phyloP scores from a whole-genome alignment of 1,140 invertebrate genomes.

The Uloborus diversus region DNA sequence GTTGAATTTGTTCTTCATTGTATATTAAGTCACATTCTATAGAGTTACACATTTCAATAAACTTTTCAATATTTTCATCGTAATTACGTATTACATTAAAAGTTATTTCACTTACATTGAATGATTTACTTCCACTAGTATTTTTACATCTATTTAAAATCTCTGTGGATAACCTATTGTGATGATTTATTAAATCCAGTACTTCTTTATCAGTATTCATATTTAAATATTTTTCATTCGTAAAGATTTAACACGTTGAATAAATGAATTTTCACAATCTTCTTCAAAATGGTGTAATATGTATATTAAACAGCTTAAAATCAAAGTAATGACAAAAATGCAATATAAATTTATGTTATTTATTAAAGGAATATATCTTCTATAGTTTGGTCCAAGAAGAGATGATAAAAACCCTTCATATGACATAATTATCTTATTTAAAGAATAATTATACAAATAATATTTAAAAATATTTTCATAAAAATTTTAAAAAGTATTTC shows the following conservation, averaged over 20 bases:
- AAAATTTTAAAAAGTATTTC: too few species aligned
- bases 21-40: slow-evolving; percentile 20
- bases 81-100: slow-evolving; percentile 6
- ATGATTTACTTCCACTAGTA: too few species aligned
- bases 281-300: slow-evolving; percentile 9
- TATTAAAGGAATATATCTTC: background rate
- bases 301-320: slow-evolving; percentile 9
- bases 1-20: background rate
- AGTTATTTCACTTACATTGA: slow-evolving; percentile 1
- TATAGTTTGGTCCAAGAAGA: slow-evolving; percentile 26
- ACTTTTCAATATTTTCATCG: slow-evolving; percentile 10
- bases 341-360: slow-evolving; percentile 26
- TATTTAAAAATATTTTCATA: too few species aligned
- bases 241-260: slow-evolving; percentile 12
- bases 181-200: too few species aligned
- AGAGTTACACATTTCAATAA: background rate
- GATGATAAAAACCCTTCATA: slow-evolving; percentile 18
- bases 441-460: too few species aligned
- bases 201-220: too few species aligned
- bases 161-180: too few species aligned
- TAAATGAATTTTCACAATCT: slow-evolving; percentile 41
- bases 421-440: background rate
- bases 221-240: slow-evolving; percentile 27
- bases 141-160: too few species aligned
- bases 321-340: slow-evolving; percentile 18